Evolutionary conservation across 2,113 vertebrate genomes (phyloP), one percentile per base, ranked within the genome.

Genomic region (Origma solitaria): DNA sequence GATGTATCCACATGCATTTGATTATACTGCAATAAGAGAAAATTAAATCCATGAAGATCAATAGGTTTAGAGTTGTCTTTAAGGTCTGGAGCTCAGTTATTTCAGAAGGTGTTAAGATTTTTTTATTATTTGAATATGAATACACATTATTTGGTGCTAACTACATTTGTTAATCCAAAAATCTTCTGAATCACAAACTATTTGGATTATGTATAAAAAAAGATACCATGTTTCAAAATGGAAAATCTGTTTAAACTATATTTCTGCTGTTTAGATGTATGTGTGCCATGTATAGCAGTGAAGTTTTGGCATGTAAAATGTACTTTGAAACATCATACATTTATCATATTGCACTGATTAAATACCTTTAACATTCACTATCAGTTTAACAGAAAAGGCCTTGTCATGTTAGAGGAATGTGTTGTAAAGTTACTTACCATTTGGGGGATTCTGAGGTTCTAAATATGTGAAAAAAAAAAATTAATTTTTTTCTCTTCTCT

Each of bases 211-310:
- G 13, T 24, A 11, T 21, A 64, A 64, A 80, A 79, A 79, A 4
- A 64, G 2, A 35, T 56, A 24, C 4, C 4, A 2, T 21, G 11
- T 45, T 58, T 84, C 27, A 71, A 57, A 3, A 4, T 37, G 21
- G 17, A 82, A 92, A 72, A 61, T 65, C 11, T 75, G 13, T 24
- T 87, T 77, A n/a, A 90, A 64, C 11, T 44, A 13, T 79, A 47
- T 33, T 68, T 53, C 6, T 50, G 18, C 44, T 35, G 11, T n/a
- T 10, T 69, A 6, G 9, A 15, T 27, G 4, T 54, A 16, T 30
- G 4, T 47, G 6, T 56, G 11, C 20, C 15, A n/a, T 49, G 14
- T 61, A 44, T 16, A 71, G 1, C 0, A 1, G 6, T 49, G 19
- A 76, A 61, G 5, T 10, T 27, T 61, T 64, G 64, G 18, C 6